Evolutionary conservation across 1,140 invertebrate genomes (phyloP).

Genomic region (Rhopalosiphum maidis): DNA sequence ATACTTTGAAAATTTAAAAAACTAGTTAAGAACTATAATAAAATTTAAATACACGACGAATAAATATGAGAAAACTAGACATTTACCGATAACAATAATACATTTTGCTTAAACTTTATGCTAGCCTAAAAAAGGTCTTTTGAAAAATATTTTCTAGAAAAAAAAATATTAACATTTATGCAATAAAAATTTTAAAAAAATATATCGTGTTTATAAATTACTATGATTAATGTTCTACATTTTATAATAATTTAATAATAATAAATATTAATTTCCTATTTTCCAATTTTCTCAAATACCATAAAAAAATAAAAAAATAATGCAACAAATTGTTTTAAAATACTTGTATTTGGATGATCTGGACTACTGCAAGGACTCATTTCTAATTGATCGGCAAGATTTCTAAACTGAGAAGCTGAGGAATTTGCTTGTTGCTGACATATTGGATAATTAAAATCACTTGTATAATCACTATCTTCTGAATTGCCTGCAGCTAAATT

Average conservation of each 20-base stretch:
- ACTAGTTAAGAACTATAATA: slow-evolving; percentile 34
- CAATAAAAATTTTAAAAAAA: neutral
- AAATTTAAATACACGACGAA: slow-evolving; percentile 32
- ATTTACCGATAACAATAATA: slow-evolving; percentile 24
- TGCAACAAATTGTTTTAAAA: neutral
- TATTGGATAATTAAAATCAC: slow-evolving; percentile 93
- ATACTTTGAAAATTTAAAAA: slow-evolving; percentile 2
- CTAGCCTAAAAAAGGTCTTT: neutral
- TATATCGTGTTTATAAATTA: neutral
- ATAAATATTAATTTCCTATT: neutral
- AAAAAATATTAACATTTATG: neutral
- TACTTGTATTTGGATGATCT: slow-evolving; percentile 46
- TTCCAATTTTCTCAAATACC: neutral
- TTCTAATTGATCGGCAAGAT: slow-evolving; percentile 76
- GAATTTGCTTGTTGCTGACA: slow-evolving; percentile 81
- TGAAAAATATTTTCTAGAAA: slow-evolving; percentile 1
- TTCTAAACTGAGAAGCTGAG: slow-evolving; percentile 82
- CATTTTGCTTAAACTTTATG: slow-evolving; percentile 26
- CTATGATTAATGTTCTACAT: neutral
- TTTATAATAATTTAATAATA: neutral
- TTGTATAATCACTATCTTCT: slow-evolving; percentile 96
- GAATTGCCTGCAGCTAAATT: slow-evolving; percentile 84
- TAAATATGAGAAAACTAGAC: slow-evolving; percentile 33
- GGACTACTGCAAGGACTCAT: slow-evolving; percentile 61
- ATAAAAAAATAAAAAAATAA: neutral